Base-by-base conservation (phyloP, 92 coral and sea anemone species). In the Palythoa heliodiscus region DNA sequence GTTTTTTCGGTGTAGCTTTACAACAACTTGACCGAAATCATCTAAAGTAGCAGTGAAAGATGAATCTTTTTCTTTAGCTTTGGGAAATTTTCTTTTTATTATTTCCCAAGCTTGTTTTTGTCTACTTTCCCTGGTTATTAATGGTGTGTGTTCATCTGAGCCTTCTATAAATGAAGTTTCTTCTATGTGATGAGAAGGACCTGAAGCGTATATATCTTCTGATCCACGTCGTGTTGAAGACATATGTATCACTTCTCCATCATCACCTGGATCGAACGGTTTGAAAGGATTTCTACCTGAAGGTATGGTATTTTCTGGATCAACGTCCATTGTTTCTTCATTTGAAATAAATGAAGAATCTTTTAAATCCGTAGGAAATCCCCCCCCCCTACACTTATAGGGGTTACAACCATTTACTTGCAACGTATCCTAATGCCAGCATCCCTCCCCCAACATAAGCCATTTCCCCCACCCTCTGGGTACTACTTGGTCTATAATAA, bases 31-130 rank as follows among this genome's bases (percentile, higher is more conserved):
- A 9, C 14, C 84, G 77, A 50, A 77, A 15, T 77, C 77, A 67
- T 86, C 85, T 12, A 86, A 10, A 13, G 69, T 52, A 77, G 89
- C 89, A 20, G 89, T 86, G 71, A 86, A 86, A 43, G 89, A 54
- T 17, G 85, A 48, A 23, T 86, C 77, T 12, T 35, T 77, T 76
- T 84, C 70, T 66, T 86, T 40, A 14, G 68, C 71, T 20, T 86
- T 77, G 35, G 89, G 89, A 72, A 37, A 86, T 76, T 76, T 86
- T 38, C 37, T 66, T 10, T 40, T 24, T 39, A 86, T 86, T 76
- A 74, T 86, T 16, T 63, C 83, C 88, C 88, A 86, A 75, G 88
- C 88, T 9, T 73, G 29, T n/a, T 85, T 29, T 3, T 55, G 37
- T 50, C 55, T 85, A 8, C 37, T 73, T 85, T 85, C 88, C 77